Conservation (phyloP, 1,140 invertebrate genomes). For the Paralvinella palmiformis region DNA sequence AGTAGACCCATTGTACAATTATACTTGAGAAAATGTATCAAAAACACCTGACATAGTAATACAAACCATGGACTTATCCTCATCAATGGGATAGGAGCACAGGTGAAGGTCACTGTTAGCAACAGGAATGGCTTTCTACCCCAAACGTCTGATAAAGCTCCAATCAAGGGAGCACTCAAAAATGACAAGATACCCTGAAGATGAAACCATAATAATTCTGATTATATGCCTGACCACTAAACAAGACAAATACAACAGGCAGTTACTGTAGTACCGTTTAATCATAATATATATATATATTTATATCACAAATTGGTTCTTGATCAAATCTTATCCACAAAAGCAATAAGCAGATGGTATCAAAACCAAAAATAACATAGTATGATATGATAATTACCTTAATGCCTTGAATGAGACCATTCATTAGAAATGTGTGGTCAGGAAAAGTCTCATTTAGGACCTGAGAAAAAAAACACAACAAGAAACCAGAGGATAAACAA, state of each 20-base stretch:
- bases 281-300: too few species aligned
- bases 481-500: too few species aligned
- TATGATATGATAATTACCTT: slow-evolving; percentile 55
- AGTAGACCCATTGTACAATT: slow-evolving; percentile 9
- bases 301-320: too few species aligned
- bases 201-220: background rate
- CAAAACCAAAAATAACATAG: slow-evolving; percentile 13
- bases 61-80: slow-evolving; percentile 89
- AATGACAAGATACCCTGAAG: slow-evolving; percentile 91
- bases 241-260: background rate
- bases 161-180: slow-evolving; percentile 91
- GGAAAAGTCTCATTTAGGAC: slow-evolving; percentile 95
- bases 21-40: slow-evolving; percentile 3
- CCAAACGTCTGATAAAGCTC: slow-evolving; percentile 95
- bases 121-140: slow-evolving; percentile 96
- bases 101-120: slow-evolving; percentile 98
- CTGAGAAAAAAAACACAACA: slow-evolving; percentile 57
- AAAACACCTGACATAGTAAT: too few species aligned
- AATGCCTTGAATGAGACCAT: slow-evolving; percentile 97
- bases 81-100: slow-evolving; percentile 97
- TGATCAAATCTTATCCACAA: too few species aligned
- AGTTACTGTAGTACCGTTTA: too few species aligned
- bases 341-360: too few species aligned
- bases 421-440: slow-evolving; percentile 98
- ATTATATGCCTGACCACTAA: background rate